phyloP scores from a whole-genome alignment of 92 coral and sea anemone genomes.

The Virgularia gustaviana region DNA sequence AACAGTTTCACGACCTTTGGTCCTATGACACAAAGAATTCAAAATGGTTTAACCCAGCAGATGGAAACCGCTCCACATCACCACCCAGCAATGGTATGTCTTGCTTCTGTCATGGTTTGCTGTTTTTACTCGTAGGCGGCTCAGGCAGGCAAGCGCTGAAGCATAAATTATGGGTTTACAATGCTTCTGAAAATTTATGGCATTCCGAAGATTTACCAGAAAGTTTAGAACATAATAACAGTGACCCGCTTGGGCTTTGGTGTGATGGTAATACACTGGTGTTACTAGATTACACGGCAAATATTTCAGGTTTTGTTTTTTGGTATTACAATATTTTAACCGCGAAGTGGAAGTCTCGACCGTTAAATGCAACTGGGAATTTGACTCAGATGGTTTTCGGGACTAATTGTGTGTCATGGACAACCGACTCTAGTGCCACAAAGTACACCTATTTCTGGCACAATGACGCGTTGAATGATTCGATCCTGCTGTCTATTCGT shows the following conservation, averaged over 20 bases:
- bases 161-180: conserved; percentile 55
- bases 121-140: conserved; percentile 54
- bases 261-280: conserved; percentile 59
- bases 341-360: neutral
- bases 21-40: conserved; percentile 37
- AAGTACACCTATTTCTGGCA: conserved; percentile 6
- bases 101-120: conserved; percentile 54
- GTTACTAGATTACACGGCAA: neutral
- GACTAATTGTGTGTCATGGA: too few species aligned
- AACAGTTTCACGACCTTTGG: conserved; percentile 72
- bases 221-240: conserved; percentile 18
- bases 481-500: too few species aligned
- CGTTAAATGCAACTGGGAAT: neutral
- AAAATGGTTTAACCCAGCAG: conserved; percentile 43
- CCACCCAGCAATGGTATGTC: conserved; percentile 43
- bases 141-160: conserved; percentile 4
- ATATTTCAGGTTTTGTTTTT: neutral
- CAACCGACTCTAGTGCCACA: neutral
- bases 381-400: neutral
- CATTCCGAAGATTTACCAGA: conserved; percentile 3
- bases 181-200: conserved; percentile 62
- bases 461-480: too few species aligned
- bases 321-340: neutral
- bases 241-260: conserved; percentile 67
- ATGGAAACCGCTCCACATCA: neutral